A percentile compares a stretch with the other conserved stretches of the same genome.
phyloP scores from a whole-genome alignment of 2,113 vertebrate genomes.

The Tor tambroides region DNA sequence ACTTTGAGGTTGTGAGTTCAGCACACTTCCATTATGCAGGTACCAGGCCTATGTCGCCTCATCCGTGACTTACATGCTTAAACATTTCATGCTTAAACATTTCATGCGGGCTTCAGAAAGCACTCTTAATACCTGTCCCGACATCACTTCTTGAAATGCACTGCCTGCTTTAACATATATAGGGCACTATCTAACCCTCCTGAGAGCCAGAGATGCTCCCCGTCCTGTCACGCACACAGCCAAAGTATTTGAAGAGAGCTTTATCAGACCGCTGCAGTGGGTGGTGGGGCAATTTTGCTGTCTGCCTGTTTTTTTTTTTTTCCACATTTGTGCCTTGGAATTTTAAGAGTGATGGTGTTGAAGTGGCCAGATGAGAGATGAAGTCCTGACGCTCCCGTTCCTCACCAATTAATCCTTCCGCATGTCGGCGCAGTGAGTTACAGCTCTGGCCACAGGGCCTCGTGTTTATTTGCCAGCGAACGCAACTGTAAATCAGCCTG shows the following conservation, averaged over 20 bases:
- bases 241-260: constrained; percentile 32
- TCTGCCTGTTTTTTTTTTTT: constrained; percentile 16
- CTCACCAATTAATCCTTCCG: constrained; percentile 58
- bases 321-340: background rate
- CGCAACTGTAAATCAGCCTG: constrained; percentile 58
- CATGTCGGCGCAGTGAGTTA: constrained; percentile 57
- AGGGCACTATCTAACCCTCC: constrained; percentile 25
- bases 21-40: constrained; percentile 7
- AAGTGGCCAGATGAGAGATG: constrained; percentile 50
- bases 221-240: background rate
- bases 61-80: constrained; percentile 29
- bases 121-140: background rate
- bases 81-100: constrained; percentile 22
- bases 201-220: background rate
- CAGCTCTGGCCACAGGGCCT: constrained; percentile 8
- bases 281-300: constrained; percentile 26
- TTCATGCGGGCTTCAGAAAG: constrained; percentile 15
- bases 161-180: constrained; percentile 17
- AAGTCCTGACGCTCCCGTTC: constrained; percentile 42
- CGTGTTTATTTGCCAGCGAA: constrained; percentile 61
- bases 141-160: constrained; percentile 18
- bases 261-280: constrained; percentile 40
- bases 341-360: constrained; percentile 57
- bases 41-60: background rate
- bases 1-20: background rate